These are phyloP conservation scores for Poecilia velifera DNA, from an alignment of 2,797 vertebrate species.

Conservation along the genomic window DNA sequence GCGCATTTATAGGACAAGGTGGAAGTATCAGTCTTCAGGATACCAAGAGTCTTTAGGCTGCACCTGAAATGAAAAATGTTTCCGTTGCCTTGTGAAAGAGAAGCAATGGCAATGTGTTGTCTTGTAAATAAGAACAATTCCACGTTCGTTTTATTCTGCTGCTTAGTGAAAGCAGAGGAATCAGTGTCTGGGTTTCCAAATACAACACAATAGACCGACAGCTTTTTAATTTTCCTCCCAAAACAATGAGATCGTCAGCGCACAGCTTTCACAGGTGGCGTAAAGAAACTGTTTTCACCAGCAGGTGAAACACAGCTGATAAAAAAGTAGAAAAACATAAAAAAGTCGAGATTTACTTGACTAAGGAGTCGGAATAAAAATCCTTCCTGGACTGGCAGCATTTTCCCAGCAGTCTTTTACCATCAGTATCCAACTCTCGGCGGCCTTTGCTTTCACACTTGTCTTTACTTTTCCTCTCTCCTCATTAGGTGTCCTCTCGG, in stretches of 20 bases:
- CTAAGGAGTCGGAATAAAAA: neutral
- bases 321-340: neutral
- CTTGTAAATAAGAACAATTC: neutral
- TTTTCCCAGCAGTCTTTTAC: conserved; percentile 14
- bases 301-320: neutral
- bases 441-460: conserved; percentile 18
- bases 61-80: neutral
- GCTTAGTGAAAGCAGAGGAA: neutral
- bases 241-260: neutral
- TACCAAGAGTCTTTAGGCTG: neutral
- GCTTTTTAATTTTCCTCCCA: neutral
- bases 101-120: neutral
- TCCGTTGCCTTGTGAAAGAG: neutral
- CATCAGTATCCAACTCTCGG: neutral
- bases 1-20: too few relatives aligned
- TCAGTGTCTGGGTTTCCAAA: neutral
- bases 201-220: neutral
- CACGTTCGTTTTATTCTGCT: neutral
- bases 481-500: conserved; percentile 45
- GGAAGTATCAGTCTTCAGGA: too few relatives aligned
- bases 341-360: neutral
- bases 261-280: neutral
- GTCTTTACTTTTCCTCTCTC: conserved; percentile 30
- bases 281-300: neutral
- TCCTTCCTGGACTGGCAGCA: conserved; percentile 6